Base-by-base conservation (phyloP, 2,888 invertebrate species). In the Oegoconia quadripuncta region DNA sequence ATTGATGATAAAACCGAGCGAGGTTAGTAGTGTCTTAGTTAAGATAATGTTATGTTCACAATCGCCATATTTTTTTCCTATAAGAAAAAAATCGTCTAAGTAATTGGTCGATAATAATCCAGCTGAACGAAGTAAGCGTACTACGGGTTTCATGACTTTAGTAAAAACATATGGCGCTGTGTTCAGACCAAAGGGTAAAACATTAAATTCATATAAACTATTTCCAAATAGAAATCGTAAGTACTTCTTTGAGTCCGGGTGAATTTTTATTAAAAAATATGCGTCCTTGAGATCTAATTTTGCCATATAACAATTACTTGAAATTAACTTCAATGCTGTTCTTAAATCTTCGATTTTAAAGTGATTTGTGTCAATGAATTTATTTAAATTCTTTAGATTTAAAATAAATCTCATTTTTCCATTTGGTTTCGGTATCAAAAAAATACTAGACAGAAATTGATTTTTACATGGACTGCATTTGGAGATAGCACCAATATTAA, bases 131-230 rank as follows among this genome's bases (percentile, higher is more conserved):
- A n/a, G n/a, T n/a, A n/a, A n/a, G n/a, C n/a, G n/a, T n/a, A n/a
- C n/a, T n/a, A n/a, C n/a, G 6, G 33, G 33, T n/a, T 33, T 33
- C 33, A 33, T 33, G 3, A 22, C 7, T 22, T 33, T 33, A 6
- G 33, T 33, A 33, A 22, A 22, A n/a, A 33, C 33, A 22, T 14
- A 33, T 17, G 33, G 33, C 7, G 33, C 22, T 13, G 33, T 33
- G 23, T 16, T 33, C 3, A 33, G 18, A 22, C 33, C 33, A 13
- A 33, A 33, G 12, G 33, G 12, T 5, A 33, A 33, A 6, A 33
- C 33, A 9, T 33, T 22, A 16, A 33, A 33, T 13, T 33, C 20
- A 13, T 33, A 33, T 13, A 33, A 22, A 3, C 1, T 22, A 15
- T 9, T 3, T 9, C 13, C 14, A 3, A 3, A 33, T 22, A 22